Percentiles rank a stretch among this genome's conserved stretches.
phyloP scores from a whole-genome alignment of 2,797 vertebrate species.

The Morus bassanus region DNA sequence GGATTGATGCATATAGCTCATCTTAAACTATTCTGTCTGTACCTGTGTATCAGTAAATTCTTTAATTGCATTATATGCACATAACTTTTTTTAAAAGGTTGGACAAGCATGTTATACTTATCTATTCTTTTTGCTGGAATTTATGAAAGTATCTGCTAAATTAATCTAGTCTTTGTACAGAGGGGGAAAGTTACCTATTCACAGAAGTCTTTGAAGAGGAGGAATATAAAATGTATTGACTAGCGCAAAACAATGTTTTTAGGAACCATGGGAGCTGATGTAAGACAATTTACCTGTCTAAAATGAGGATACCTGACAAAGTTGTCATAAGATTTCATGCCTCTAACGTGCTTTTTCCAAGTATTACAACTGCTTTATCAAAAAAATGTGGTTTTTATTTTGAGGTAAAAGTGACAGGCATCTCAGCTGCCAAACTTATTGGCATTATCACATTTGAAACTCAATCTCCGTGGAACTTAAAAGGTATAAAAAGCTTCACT shows the following conservation, averaged over 20 bases:
- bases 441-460: not conserved
- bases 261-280: not conserved
- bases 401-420: not conserved
- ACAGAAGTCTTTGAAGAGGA: conserved; percentile 6
- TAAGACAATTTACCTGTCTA: conserved; percentile 24
- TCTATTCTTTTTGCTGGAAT: not conserved
- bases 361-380: not conserved
- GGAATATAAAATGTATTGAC: not conserved
- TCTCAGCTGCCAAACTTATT: not conserved
- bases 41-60: not conserved
- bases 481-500: not conserved
- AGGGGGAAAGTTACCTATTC: not conserved
- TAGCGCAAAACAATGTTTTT: not conserved
- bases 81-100: not conserved
- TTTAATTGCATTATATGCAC: not conserved
- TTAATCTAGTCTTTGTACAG: not conserved
- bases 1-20: not conserved
- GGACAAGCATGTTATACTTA: not conserved
- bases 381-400: not conserved
- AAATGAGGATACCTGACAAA: conserved; percentile 26
- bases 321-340: not conserved
- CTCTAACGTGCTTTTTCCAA: not conserved
- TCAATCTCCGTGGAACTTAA: not conserved
- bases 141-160: not conserved
- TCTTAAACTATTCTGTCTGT: not conserved